Evolutionary conservation across 2,888 invertebrate genomes (phyloP), one percentile per base, ranked within the genome.

Genomic region (Oligia strigilis): DNA sequence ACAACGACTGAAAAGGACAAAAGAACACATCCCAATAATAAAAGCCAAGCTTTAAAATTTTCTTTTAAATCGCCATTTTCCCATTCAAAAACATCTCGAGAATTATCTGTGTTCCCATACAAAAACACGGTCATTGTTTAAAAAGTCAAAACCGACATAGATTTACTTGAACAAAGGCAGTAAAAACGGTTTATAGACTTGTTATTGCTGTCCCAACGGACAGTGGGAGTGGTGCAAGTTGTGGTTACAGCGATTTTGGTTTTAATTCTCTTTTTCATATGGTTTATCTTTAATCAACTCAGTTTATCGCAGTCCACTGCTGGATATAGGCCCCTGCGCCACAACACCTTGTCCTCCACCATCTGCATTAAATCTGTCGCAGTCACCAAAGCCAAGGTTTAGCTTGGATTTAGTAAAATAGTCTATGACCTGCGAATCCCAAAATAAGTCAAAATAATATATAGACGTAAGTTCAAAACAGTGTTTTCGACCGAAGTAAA

Each of bases 101-200:
- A 94, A 95, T 95, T 94, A 95, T 96, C 93, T 92, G 86, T 88
- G 91, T 93, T 93, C 91, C 92, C 93, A 92, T 93, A 93, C 92
- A 94, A 96, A 97, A 96, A 97, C 96, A 96, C 94, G 95, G 94
- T 95, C 95, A 96, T 97, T 96, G 96, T 96, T 97, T 96, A 97
- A 97, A 96, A 97, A 96, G 96, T 96, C 96, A 94, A 94, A 95
- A 95, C 96, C 96, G 94, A 96, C 96, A 96, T 96, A 96, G 95
- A 96, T 97, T 96, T 96, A 94, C 93, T 95, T 94, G 96, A 97
- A 97, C 97, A 97, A 97, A 97, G 95, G 96, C 96, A 97, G 96
- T 97, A 96, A 97, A 97, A 97, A 95, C 96, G 94, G 95, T 97
- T 97, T 97, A 97, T 97, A 95, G 97, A 95, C 96, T 97, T 97